A percentile compares a stretch with the other conserved stretches of the same genome.
Conservation (phyloP, 2,797 vertebrate genomes). For the Poecilia velifera region DNA sequence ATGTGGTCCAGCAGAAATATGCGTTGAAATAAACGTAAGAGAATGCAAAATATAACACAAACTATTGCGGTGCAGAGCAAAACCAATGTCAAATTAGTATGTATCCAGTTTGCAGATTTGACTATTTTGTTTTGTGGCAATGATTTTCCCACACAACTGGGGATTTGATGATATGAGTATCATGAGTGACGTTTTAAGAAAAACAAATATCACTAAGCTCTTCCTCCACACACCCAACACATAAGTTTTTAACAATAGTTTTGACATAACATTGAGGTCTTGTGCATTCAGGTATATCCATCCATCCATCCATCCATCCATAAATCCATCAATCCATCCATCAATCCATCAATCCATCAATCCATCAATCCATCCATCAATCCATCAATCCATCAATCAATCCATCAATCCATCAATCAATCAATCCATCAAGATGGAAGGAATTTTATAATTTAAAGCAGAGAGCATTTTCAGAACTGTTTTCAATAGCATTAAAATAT, state of each 20-base stretch:
- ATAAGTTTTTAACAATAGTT: neutral
- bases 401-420: no score
- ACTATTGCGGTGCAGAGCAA: neutral
- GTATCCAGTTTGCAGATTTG: neutral
- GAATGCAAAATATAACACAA: neutral
- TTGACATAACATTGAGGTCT: neutral
- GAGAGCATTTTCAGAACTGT: neutral
- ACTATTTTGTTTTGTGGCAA: neutral
- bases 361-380: no score
- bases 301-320: no score
- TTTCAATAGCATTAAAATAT: neutral
- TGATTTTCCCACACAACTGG: neutral
- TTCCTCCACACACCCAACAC: neutral
- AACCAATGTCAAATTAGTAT: neutral
- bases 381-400: no score
- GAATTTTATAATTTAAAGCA: no score
- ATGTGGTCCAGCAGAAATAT: neutral
- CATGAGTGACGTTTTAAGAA: neutral
- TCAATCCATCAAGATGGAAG: no score
- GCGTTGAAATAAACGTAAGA: neutral
- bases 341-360: no score
- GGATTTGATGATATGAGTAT: neutral
- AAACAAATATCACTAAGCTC: neutral
- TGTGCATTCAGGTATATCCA: neutral
- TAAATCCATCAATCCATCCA: no score